These are phyloP conservation scores for Sardinella longiceps DNA, from an alignment of 2,797 vertebrate genomes.

Conservation along the genomic window DNA sequence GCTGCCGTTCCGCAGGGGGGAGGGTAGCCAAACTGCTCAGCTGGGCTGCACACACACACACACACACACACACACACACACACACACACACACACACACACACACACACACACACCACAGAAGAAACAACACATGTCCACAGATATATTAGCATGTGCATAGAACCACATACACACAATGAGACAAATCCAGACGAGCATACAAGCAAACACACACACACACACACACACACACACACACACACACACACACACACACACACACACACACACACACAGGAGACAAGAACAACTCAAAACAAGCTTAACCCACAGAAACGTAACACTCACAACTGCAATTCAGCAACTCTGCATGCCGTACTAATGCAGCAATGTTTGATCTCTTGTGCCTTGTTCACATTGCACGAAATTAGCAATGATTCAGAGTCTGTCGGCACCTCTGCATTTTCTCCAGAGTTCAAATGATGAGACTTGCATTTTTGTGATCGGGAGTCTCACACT, in stretches of 20 bases:
- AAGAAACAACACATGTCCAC: neutral
- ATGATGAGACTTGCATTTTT: too few species aligned
- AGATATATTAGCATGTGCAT: conserved; percentile 59
- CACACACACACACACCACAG: neutral
- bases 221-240: neutral
- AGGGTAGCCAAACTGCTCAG: conserved; percentile 84
- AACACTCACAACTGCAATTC: neutral
- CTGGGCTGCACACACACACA: conserved; percentile 76
- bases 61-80: neutral
- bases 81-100: conserved; percentile 21
- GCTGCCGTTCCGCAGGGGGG: conserved; percentile 83
- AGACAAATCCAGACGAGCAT: too few species aligned
- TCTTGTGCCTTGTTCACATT: too few species aligned
- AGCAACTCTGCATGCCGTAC: neutral
- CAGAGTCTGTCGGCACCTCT: too few species aligned
- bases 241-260: neutral
- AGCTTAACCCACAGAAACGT: neutral
- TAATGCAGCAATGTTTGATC: neutral
- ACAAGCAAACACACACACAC: neutral
- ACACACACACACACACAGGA: neutral
- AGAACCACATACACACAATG: neutral
- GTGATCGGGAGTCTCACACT: too few species aligned
- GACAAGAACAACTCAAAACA: neutral
- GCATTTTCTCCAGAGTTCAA: too few species aligned
- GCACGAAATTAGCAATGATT: too few species aligned